Conservation (phyloP, 2,113 vertebrate genomes). For the Ptyas mucosa region DNA sequence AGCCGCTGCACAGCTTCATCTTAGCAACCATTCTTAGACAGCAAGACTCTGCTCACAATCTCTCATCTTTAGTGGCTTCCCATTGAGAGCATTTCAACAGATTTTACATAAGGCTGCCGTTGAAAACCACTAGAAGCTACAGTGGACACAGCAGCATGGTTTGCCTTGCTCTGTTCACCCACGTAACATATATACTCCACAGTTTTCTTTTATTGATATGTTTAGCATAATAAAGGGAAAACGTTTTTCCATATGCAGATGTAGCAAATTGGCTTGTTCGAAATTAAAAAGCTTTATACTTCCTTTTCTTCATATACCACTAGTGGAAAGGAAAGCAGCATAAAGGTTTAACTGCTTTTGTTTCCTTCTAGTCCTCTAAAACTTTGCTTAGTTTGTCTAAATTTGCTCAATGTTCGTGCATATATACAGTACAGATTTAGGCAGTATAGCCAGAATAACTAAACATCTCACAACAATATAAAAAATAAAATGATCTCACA, state of each 20-base stretch:
- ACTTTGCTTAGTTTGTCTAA: background rate
- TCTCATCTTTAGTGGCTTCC: background rate
- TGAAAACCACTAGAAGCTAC: no score
- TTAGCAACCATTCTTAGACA: background rate
- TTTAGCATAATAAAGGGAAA: background rate
- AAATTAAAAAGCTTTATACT: background rate
- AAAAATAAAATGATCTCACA: background rate
- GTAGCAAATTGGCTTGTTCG: background rate
- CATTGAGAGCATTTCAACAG: background rate
- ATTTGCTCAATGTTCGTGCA: background rate
- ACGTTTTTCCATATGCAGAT: background rate
- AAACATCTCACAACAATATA: background rate
- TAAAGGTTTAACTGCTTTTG: background rate
- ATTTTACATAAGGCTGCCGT: background rate
- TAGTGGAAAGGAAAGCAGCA: background rate
- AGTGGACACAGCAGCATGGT: background rate
- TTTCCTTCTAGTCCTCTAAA: background rate
- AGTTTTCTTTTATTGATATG: background rate
- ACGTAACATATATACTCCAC: background rate
- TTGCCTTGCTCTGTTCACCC: background rate
- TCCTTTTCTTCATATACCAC: background rate
- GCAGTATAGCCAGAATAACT: background rate
- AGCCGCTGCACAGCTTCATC: background rate
- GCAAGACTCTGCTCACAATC: background rate
- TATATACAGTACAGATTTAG: background rate